Evolutionary conservation across 2,113 vertebrate genomes (phyloP), one percentile per base, ranked within the genome.

Genomic region (Limnothrissa miodon): DNA sequence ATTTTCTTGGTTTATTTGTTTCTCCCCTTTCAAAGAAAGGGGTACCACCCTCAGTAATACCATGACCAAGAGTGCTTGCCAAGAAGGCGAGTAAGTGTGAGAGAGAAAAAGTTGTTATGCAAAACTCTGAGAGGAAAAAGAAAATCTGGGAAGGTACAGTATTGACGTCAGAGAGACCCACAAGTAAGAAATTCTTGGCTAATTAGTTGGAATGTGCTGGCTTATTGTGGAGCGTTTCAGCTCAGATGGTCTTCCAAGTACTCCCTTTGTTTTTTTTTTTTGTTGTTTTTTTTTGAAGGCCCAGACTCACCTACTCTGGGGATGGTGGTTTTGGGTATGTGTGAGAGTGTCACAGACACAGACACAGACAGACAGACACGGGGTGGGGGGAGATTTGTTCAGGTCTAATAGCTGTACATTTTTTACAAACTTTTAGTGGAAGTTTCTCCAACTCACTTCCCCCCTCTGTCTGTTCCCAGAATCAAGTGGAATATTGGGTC

Each of bases 131-230:
- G 86, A 89, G 91, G 86, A 91, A 88, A 89, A 90, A 88, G 85
- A 90, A 87, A 90, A 88, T 92, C 88, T 92, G 89, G 90, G 92
- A 94, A 93, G 92, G 92, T 94, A 92, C 91, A 91, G 86, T 86
- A 91, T 94, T 95, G 93, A 95, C 94, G 93, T 95, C 94, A 95
- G 93, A 93, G 92, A 86, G 91, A 92, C 88, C 93, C 93, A 93
- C 92, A 94, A 94, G 93, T 93, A 90, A 93, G 92, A 92, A 86
- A 92, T 94, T 93, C 91, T 91, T 93, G 90, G 87, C 89, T 94
- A 94, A 94, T 93, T 91, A 90, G 86, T 82, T 85, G 88, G 92
- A 94, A 94, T 94, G 92, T 89, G 42, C 90, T 89, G 91, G 90
- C 87, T 91, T 92, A 90, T 92, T 92, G 91, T 93, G 86, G 79